phyloP scores from a whole-genome alignment of 2,113 vertebrate species.

The Erpornis zantholeuca region DNA sequence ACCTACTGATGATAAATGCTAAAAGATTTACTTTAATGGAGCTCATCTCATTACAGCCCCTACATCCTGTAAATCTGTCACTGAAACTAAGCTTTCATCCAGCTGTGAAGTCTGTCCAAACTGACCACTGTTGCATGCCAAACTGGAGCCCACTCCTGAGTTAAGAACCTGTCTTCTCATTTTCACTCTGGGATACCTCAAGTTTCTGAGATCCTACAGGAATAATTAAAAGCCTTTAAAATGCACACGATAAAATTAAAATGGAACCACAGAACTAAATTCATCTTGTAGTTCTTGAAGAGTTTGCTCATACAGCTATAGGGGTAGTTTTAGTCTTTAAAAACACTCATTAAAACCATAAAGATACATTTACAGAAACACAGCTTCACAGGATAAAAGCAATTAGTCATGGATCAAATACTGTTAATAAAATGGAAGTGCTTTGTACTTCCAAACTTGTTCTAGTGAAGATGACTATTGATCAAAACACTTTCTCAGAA shows the following conservation, averaged over 20 bases:
- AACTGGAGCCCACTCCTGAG: not conserved
- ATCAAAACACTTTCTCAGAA: slow-evolving; percentile 45
- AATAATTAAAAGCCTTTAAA: not conserved
- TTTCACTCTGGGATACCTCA: not conserved
- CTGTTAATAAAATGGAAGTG: slow-evolving; percentile 24
- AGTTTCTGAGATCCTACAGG: not conserved
- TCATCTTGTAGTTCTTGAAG: not conserved
- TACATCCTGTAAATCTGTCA: not conserved
- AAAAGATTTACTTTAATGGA: not conserved
- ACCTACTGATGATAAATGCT: not conserved
- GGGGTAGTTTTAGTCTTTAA: not conserved
- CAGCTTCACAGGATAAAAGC: not conserved
- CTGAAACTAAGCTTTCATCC: not conserved
- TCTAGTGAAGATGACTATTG: slow-evolving; percentile 29
- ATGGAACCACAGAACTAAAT: not conserved
- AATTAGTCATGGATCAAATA: slow-evolving; percentile 24
- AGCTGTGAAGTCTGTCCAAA: not conserved
- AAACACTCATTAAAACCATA: not conserved
- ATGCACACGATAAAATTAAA: not conserved
- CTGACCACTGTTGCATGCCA: not conserved
- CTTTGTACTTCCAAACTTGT: slow-evolving; percentile 38
- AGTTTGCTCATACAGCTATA: not conserved
- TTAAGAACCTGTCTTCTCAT: not conserved
- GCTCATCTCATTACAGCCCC: not conserved
- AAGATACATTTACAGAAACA: slow-evolving; percentile 4